A percentile compares a stretch with the other conserved stretches of the same genome.
These are phyloP conservation scores for Bucco capensis DNA, from an alignment of 2,113 vertebrate species.

Conservation along the genomic window DNA sequence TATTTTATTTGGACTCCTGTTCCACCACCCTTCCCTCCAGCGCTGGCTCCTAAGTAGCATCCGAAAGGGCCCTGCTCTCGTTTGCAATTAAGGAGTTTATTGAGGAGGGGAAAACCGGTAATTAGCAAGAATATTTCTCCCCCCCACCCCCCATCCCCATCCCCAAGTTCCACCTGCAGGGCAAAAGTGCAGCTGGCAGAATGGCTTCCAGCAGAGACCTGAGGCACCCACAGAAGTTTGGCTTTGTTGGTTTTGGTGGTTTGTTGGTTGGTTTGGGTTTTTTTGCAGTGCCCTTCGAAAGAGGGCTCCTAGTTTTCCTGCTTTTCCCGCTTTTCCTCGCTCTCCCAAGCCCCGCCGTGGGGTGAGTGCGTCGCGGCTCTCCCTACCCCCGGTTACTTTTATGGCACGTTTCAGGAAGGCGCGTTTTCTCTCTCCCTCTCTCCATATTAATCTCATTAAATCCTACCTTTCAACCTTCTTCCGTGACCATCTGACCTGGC, in stretches of 20 bases:
- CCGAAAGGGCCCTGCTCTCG: slow-evolving; percentile 41
- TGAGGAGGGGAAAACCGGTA: slow-evolving; percentile 52
- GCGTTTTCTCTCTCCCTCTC: neutral
- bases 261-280: too few species aligned
- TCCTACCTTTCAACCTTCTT: slow-evolving; percentile 64
- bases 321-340: neutral
- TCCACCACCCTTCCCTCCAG: neutral
- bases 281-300: neutral
- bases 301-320: neutral
- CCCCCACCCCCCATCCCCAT: neutral
- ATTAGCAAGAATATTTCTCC: slow-evolving; percentile 38
- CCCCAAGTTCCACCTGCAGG: slow-evolving; percentile 47
- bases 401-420: neutral
- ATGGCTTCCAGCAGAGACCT: slow-evolving; percentile 43
- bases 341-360: neutral
- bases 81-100: slow-evolving; percentile 50
- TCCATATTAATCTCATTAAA: slow-evolving; percentile 63
- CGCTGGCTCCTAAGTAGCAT: slow-evolving; percentile 3
- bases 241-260: too few species aligned
- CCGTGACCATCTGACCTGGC: slow-evolving; percentile 62
- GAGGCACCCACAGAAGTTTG: neutral
- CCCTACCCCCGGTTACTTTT: neutral
- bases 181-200: slow-evolving; percentile 45
- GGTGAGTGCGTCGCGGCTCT: neutral
- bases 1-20: slow-evolving; percentile 28